phyloP scores from a whole-genome alignment of 2,888 invertebrate species.

The Apeira syringaria region DNA sequence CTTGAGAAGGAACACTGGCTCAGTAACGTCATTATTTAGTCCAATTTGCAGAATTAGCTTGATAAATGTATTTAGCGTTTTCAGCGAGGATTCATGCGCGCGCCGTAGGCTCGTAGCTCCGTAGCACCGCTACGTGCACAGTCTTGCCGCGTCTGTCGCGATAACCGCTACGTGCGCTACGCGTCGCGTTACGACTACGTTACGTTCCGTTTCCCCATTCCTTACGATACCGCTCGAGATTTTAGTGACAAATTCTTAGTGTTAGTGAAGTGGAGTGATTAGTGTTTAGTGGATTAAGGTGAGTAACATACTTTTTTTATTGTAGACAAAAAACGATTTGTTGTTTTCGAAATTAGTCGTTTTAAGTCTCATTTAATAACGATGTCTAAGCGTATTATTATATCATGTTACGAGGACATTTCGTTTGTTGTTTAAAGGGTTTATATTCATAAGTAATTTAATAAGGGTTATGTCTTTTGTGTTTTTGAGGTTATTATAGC shows the following conservation, averaged over 20 bases:
- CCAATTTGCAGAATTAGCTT: slow-evolving; percentile 78
- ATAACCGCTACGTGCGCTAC: slow-evolving; percentile 41
- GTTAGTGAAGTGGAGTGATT: slow-evolving; percentile 40
- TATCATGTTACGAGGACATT: slow-evolving; percentile 32
- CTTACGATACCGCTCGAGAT: slow-evolving; percentile 15
- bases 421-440: slow-evolving; percentile 26
- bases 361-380: slow-evolving; percentile 31
- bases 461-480: slow-evolving; percentile 6
- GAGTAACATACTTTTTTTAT: slow-evolving; percentile 34
- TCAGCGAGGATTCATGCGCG: slow-evolving; percentile 67
- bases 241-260: slow-evolving; percentile 38
- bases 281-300: slow-evolving; percentile 36
- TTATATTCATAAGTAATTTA: slow-evolving; percentile 25
- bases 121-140: slow-evolving; percentile 51
- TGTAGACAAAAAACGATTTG: slow-evolving; percentile 9
- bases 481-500: background rate
- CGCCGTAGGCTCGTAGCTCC: slow-evolving; percentile 61
- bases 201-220: slow-evolving; percentile 2
- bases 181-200: slow-evolving; percentile 5
- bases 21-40: slow-evolving; percentile 76
- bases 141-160: slow-evolving; percentile 50
- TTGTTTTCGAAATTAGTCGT: slow-evolving; percentile 25
- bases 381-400: slow-evolving; percentile 29
- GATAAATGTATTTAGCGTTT: slow-evolving; percentile 79
- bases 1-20: slow-evolving; percentile 52